Percentiles rank a stretch among this genome's conserved stretches.
Conservation (phyloP, 2,888 invertebrate genomes). For the Drepana falcataria region DNA sequence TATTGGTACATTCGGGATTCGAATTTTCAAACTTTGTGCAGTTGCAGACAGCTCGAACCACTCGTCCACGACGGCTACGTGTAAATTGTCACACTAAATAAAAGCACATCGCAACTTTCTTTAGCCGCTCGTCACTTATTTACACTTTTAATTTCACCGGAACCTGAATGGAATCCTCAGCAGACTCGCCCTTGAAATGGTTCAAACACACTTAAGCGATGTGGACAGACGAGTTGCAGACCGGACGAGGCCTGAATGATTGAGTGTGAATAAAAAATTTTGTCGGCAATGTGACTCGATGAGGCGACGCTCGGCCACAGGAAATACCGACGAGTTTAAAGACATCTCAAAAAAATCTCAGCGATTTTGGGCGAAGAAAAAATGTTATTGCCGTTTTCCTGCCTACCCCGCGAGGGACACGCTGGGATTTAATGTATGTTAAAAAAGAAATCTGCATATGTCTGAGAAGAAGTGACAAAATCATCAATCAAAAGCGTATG, state of each 20-base stretch:
- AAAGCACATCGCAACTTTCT: not conserved
- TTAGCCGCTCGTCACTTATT: not conserved
- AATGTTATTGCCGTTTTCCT: too few relatives aligned
- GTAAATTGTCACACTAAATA: constrained; percentile 2
- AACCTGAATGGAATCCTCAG: not conserved
- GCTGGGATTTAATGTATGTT: too few relatives aligned
- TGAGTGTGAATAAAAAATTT: not conserved
- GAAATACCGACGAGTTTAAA: not conserved
- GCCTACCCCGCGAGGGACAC: too few relatives aligned
- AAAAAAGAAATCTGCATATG: too few relatives aligned
- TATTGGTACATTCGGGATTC: too few relatives aligned
- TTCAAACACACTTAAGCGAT: not conserved
- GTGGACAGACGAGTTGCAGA: not conserved
- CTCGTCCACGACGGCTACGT: not conserved
- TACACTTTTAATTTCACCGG: not conserved
- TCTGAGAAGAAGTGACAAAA: too few relatives aligned
- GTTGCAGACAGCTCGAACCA: not conserved
- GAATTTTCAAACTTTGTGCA: not conserved
- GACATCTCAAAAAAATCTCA: not conserved
- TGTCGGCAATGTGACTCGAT: not conserved
- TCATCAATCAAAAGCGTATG: too few relatives aligned
- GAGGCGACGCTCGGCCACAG: not conserved
- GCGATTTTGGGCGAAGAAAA: not conserved
- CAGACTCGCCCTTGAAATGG: constrained; percentile 1
- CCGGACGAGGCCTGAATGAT: not conserved